Percentiles rank a stretch among this genome's conserved stretches.
These are phyloP conservation scores for Cheiracanthium punctorium DNA, from an alignment of 2,888 invertebrate species.

Conservation along the genomic window DNA sequence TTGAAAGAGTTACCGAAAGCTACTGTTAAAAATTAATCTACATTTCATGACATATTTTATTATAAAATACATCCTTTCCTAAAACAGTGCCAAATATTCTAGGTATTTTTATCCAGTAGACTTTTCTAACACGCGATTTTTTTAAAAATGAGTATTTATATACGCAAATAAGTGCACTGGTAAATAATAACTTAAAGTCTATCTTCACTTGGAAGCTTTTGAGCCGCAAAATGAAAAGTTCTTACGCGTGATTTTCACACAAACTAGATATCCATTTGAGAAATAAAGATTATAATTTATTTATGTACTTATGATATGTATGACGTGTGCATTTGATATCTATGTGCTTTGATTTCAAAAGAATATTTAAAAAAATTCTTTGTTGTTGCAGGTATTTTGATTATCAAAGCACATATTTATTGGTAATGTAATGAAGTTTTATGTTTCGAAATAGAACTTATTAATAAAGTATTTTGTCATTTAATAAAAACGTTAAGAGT, in stretches of 20 bases:
- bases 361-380: background rate
- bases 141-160: background rate
- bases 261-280: background rate
- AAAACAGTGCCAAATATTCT: constrained; percentile 3
- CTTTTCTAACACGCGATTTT: background rate
- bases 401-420: constrained; percentile 8
- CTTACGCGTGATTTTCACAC: too few relatives aligned
- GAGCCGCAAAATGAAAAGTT: too few relatives aligned
- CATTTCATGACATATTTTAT: too few relatives aligned
- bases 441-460: constrained; percentile 4
- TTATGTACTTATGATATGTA: constrained; percentile 5
- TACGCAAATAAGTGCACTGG: background rate
- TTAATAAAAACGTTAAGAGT: constrained; percentile 2
- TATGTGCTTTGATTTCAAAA: constrained; percentile 11
- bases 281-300: background rate
- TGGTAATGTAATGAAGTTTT: background rate
- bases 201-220: background rate
- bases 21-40: too few relatives aligned
- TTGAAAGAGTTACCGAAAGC: too few relatives aligned
- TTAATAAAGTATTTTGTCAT: background rate
- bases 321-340: background rate
- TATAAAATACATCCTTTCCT: background rate
- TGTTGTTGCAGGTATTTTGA: background rate
- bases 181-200: background rate
- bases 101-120: background rate